phyloP scores from a whole-genome alignment of 2,797 vertebrate species.

The Rachycentron canadum region DNA sequence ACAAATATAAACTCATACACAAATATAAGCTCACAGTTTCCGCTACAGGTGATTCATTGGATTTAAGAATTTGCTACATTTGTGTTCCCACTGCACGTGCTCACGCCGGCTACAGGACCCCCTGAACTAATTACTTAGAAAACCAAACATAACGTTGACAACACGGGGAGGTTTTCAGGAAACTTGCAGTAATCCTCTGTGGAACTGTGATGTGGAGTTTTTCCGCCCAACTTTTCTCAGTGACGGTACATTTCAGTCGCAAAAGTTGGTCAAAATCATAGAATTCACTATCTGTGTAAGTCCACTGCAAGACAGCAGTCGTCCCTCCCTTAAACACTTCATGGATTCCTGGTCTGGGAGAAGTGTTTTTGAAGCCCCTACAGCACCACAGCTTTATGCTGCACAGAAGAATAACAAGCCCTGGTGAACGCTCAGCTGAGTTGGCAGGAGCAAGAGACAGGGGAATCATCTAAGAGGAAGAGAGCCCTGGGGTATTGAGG shows the following conservation, averaged over 20 bases:
- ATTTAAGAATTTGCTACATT: conserved; percentile 37
- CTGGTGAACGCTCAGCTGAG: conserved; percentile 76
- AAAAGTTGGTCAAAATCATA: conserved; percentile 39
- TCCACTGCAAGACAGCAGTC: conserved; percentile 40
- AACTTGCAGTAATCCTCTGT: conserved; percentile 21
- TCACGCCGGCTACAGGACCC: conserved; percentile 20
- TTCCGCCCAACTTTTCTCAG: background rate
- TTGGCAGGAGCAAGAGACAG: conserved; percentile 81
- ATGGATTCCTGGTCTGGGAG: conserved; percentile 59
- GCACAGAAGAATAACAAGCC: conserved; percentile 76
- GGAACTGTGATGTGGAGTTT: background rate
- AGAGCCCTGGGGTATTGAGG: conserved; percentile 78
- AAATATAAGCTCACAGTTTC: conserved; percentile 48
- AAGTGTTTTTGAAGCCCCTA: conserved; percentile 67
- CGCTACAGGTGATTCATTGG: conserved; percentile 17
- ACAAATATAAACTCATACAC: conserved; percentile 7
- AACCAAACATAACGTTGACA: conserved; percentile 31
- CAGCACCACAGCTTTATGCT: conserved; percentile 70
- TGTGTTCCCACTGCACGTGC: conserved; percentile 23
- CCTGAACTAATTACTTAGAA: conserved; percentile 54
- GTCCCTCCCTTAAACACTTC: conserved; percentile 56
- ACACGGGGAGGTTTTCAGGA: conserved; percentile 12
- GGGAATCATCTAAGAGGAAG: conserved; percentile 82
- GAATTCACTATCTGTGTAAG: conserved; percentile 36
- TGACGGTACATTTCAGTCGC: conserved; percentile 2